phyloP scores from a whole-genome alignment of 2,113 vertebrate genomes.

The Pycnonotus jocosus region DNA sequence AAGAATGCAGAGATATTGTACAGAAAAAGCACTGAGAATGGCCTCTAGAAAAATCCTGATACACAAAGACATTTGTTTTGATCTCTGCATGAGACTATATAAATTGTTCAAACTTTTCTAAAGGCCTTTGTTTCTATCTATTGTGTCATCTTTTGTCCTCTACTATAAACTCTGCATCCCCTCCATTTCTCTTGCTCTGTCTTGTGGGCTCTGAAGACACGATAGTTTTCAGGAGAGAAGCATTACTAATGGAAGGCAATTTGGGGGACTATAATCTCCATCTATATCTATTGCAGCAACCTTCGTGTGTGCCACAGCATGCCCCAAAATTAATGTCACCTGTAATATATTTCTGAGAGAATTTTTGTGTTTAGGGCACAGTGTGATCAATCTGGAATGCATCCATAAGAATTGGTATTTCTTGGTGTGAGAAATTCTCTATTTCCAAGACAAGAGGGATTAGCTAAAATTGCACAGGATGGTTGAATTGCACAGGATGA shows the following conservation, averaged over 20 bases:
- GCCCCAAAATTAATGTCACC: neutral
- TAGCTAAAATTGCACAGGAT: neutral
- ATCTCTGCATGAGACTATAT: neutral
- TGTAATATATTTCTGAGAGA: neutral
- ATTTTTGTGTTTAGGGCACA: neutral
- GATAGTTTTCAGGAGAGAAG: neutral
- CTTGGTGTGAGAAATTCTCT: neutral
- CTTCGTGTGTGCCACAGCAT: neutral
- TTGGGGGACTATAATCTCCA: neutral
- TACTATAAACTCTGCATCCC: neutral
- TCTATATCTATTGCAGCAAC: neutral
- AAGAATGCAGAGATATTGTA: neutral
- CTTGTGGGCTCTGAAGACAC: neutral
- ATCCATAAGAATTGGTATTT: neutral
- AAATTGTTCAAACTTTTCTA: neutral
- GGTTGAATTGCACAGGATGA: neutral
- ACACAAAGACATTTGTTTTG: neutral
- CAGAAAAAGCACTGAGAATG: neutral
- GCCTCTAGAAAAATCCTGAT: neutral
- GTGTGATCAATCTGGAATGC: neutral
- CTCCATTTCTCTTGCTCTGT: neutral
- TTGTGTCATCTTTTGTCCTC: neutral
- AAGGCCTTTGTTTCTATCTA: neutral
- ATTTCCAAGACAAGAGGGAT: neutral
- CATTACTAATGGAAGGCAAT: neutral